Base-by-base conservation (phyloP, 2,888 invertebrate species). In the Melanargia galathea region DNA sequence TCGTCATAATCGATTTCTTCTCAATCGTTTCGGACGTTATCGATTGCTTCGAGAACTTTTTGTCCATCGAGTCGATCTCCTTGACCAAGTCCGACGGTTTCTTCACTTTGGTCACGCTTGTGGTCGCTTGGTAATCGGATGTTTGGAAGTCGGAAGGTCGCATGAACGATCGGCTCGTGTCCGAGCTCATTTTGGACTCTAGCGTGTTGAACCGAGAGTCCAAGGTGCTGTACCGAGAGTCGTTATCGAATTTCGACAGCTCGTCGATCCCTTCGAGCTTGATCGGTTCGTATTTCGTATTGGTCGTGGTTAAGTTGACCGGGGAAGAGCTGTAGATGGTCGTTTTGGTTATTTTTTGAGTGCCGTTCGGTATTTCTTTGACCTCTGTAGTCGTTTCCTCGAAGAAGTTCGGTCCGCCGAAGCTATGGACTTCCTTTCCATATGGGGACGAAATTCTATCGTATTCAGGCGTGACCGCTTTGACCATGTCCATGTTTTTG, bases 21-120 rank as follows among this genome's bases (percentile, higher is more conserved):
- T 95, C 95, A 18, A 94, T 93, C 0, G 94, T 93, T 69, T 94
- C 94, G 52, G 95, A 94, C 0, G 93, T 93, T n/a, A 93, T 92
- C 0, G 94, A 94, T 70, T 94, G 94, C 67, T 94, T 94, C 5
- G 94, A 86, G 85, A 93, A 93, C 73, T 93, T 93, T 71, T 94
- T 94, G 67, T 94, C 94, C 69, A 94, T 72, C n/a, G 87, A 89
- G 48, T 94, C 93, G 0, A 92, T 82, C 61, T 93, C 93, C 55
- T 89, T 90, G 0, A 82, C 75, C 64, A 92, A 49, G 1, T 90
- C 92, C 2, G 82, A 71, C 0, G 90, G 87, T 20, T 87, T 85
- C 64, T 86, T 90, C 0, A 83, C 75, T 26, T 84, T 86, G 0
- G 80, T 79, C 0, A 87, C 73, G 62, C 75, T 85, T 0, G 82